Evolutionary conservation across 2,113 vertebrate genomes (phyloP), one percentile per base, ranked within the genome.

Genomic region (Campylomormyrus numenius): DNA sequence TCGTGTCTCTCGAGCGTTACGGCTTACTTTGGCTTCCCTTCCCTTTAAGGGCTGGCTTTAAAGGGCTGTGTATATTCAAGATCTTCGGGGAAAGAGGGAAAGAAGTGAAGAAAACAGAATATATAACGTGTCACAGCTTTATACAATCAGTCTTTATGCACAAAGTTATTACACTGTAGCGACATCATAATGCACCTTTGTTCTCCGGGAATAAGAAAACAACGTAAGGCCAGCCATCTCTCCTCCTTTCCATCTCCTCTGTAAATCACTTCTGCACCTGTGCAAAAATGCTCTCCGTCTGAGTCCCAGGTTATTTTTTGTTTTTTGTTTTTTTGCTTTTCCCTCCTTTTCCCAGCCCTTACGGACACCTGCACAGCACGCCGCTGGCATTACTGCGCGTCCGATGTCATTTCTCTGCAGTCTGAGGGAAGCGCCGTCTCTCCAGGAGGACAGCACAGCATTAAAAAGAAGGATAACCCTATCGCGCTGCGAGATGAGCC

Each of bases 381-480:
- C 89, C 49, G 11, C 56, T 85, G 89, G 83, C 89, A 89, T 89
- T 89, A 62, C 39, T n/a, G 80, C 24, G 50, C 58, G 80, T 50
- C 80, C 31, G 80, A 85, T 85, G 89, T 50, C 80, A 85, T 89
- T 89, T 85, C 77, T 85, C 80, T 85, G 39, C 35, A 9, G 80
- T 58, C 31, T 39, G 74, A 42, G 21, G n/a, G 39, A 62, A 50
- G 52, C 13, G 52, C 17, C 21, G 31, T 87, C 85, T 90, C 89
- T 88, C 31, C 66, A 10, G 62, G 62, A 88, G 85, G 89, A 52
- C 53, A 62, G 27, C 17, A 39, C 52, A 48, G 70, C 52, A 90
- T 90, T 90, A 89, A 90, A 50, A 88, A 90, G 74, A 90, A 77
- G 49, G 88, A 88, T 90, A 85, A 88, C 87, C 87, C 83, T 88